Base-by-base conservation (phyloP, 35 echinoderm and acorn worm genomes). In the Heliocidaris tuberculata region DNA sequence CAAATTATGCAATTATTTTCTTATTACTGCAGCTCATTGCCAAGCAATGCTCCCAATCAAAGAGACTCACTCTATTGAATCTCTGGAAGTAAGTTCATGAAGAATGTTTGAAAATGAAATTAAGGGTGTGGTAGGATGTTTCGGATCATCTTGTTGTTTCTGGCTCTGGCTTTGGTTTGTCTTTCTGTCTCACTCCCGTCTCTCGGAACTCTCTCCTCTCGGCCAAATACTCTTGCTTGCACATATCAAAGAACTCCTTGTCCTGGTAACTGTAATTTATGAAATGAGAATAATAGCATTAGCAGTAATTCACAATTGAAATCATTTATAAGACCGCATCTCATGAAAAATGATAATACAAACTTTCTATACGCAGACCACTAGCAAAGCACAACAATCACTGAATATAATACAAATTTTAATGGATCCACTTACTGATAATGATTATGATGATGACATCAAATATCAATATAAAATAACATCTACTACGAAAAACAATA, bases 171-270 rank as follows among this genome's bases (percentile, higher is more conserved):
- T 89, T 95, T 29, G 32, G 50, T 31, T 94, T 96, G 47, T 97
- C 60, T 49, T 95, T 96, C 88, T 94, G 47, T 60, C 60, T 95
- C 24, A 97, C 65, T 42, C 98, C 98, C 0, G 98, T 97, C 10
- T 94, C 60, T 96, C 96, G 50, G 42, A 96, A 99, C 86, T 97
- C 93, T 27, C 94, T 90, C 60, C 98, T 99, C 86, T 99, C 98
- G 35, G 48, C 93, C 47, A 99, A 59, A 47, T 99, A 99, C 94
- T 99, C 96, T 60, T 96, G 56, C 95, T 96, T 99, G 94, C 98
- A 99, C 85, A 94, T 91, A 17, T 99, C 95, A 92, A 96, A 96
- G 78, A 99, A 97, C 16, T 97, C 95, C 50, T 86, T 71, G 49
- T 99, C 95, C 31, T 96, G 48, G 52, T 97, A 97, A 61, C 98